Base-by-base conservation (phyloP, 2,113 vertebrate genomes). In the Corynorhinus townsendii region DNA sequence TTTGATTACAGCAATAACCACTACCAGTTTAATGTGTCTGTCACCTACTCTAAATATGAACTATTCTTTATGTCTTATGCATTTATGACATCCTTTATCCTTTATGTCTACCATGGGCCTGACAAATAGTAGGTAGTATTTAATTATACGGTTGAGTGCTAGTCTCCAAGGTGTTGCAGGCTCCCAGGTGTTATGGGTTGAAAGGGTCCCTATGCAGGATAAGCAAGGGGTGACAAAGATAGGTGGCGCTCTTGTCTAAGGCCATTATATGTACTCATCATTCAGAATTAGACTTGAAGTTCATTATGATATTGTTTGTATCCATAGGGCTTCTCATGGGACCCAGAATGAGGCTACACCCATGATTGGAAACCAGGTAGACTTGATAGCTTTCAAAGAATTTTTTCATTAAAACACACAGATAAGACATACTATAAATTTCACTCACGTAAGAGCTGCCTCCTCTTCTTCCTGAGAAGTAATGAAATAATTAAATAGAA, bases 401-500 rank as follows among this genome's bases (percentile, higher is more conserved):
- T 17, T 68, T 94, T 97, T 96, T 95, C 81, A 96, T 92, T 89
- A 95, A 94, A 87, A 49, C 80, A 77, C 80, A 94, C 35, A 90
- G 94, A 96, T 95, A 97, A 96, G 92, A 89, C 38, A 69, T 33
- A 72, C 68, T 94, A 80, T 85, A 90, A 95, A 97, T 97, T 95
- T 96, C 66, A 92, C 89, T 97, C 96, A 96, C 94, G 30, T 96
- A 95, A 91, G 69, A 89, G 71, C 45, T 38, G 71, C 82, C 85
- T 93, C 64, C 91, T 91, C 64, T 91, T 95, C 92, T 96, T 95
- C 88, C 93, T 94, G 94, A 64, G 76, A 95, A 97, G 94, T 95
- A 96, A 96, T 96, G 96, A 97, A 96, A 97, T 97, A 97, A 97
- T 97, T 96, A 97, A 96, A 96, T 71, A 93, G 95, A 90, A 79